Percentiles rank a stretch among this genome's conserved stretches.
These are phyloP conservation scores for Sapajus apella DNA, from an alignment of 2,113 vertebrate genomes.

Conservation along the genomic window DNA sequence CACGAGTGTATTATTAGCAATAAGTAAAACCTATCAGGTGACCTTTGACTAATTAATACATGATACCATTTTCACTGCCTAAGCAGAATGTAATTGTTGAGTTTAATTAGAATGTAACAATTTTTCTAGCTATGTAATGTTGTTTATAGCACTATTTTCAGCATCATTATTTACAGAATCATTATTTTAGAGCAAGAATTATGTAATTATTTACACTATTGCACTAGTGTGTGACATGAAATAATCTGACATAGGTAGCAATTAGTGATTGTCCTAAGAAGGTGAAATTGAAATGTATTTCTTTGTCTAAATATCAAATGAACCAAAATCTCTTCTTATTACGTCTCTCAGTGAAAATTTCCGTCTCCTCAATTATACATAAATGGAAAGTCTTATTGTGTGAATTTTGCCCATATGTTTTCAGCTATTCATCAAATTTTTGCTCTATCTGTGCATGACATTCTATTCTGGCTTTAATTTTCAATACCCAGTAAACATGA, in stretches of 20 bases:
- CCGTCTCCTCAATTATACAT: neutral
- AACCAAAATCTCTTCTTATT: neutral
- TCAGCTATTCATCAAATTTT: neutral
- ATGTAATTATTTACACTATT: constrained; percentile 25
- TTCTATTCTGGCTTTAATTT: neutral
- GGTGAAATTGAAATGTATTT: neutral
- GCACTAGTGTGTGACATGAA: neutral
- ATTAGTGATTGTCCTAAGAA: neutral
- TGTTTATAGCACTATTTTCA: constrained; percentile 55
- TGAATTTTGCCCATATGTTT: neutral
- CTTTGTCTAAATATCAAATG: neutral
- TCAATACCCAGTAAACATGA: neutral
- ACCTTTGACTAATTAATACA: constrained; percentile 55
- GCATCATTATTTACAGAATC: constrained; percentile 46
- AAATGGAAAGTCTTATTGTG: neutral
- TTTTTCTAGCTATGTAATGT: constrained; percentile 48
- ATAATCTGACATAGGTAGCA: neutral
- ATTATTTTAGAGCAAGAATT: constrained; percentile 51
- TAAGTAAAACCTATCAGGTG: constrained; percentile 17
- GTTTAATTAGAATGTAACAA: constrained; percentile 69
- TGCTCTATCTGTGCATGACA: neutral
- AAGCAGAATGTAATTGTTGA: constrained; percentile 56
- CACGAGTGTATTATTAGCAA: constrained; percentile 29
- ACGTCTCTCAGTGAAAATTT: neutral
- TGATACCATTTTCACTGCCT: constrained; percentile 18